phyloP scores from a whole-genome alignment of 1,140 invertebrate species.

The Drosophila nasuta region DNA sequence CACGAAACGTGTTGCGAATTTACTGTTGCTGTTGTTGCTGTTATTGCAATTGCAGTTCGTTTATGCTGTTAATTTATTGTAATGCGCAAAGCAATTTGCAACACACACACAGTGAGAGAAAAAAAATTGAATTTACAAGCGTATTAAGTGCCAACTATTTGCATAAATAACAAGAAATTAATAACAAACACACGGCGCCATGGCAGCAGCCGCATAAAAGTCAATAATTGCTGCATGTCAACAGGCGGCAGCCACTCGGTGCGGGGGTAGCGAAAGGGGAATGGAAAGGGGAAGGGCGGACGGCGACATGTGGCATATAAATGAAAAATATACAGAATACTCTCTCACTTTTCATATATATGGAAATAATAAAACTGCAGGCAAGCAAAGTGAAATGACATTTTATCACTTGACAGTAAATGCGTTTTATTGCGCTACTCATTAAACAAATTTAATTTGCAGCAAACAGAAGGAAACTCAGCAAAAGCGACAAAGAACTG shows the following conservation, averaged over 20 bases:
- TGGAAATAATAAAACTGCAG: constrained; percentile 34
- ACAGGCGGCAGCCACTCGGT: constrained; percentile 49
- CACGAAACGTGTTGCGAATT: constrained; percentile 58
- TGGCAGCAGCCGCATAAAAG: constrained; percentile 80
- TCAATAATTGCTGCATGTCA: constrained; percentile 82
- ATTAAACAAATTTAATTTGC: constrained; percentile 82
- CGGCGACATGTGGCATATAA: constrained; percentile 71
- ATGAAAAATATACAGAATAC: constrained; percentile 69
- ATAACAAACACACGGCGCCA: constrained; percentile 81
- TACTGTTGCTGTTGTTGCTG: constrained; percentile 15
- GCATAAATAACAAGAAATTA: constrained; percentile 84
- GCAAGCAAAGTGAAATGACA: constrained; percentile 62
- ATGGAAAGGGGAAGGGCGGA: constrained; percentile 12
- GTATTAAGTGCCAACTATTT: constrained; percentile 84
- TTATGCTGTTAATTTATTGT: constrained; percentile 74
- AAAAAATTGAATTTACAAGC: constrained; percentile 55
- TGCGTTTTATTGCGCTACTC: constrained; percentile 78
- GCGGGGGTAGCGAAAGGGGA: background rate
- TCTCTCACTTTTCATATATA: background rate
- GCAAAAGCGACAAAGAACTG: background rate
- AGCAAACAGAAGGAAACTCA: constrained; percentile 28
- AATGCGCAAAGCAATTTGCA: constrained; percentile 73
- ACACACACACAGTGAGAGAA: constrained; percentile 13
- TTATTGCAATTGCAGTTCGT: constrained; percentile 35
- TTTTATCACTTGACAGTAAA: constrained; percentile 83